Base-by-base conservation (phyloP, 64 coral and sea anemone genomes). In the Cladopsammia gracilis region DNA sequence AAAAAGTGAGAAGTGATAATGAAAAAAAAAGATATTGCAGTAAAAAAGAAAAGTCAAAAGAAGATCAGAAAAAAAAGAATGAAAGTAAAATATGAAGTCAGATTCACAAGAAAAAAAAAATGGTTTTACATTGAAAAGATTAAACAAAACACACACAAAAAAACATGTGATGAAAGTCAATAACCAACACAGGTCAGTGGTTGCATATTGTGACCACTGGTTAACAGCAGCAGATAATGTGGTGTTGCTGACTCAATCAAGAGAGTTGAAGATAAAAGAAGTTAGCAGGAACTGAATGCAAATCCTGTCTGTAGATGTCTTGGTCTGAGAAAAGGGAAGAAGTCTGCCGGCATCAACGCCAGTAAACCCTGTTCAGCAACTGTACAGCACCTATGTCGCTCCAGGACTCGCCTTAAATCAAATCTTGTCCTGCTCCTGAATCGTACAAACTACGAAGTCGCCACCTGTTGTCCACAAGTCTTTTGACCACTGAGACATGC, bases 81-180 rank as follows among this genome's bases (percentile, higher is more conserved):
- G 53, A 62, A 58, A 85, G 58, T 65, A 73, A 70, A 86, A 44
- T 25, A 69, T 83, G 68, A 75, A 44, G 14, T 71, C 64, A 87
- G 42, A 87, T 73, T 93, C 25, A 86, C 80, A 84, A 68, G 18
- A 84, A 84, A 80, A 82, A 80, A 82, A 34, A 49, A 52, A 77
- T 54, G 43, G 46, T 48, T 64, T 65, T 10, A 7, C 64, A 43
- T 83, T 83, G 43, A 83, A 65, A 83, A 64, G 13, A 65, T 10
- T 56, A 56, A 70, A 24, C 22, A 34, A 70, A 70, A 70, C n/a
- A n/a, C n/a, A 24, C 42, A 24, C 20, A 26, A 70, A 24, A 70
- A 93, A 93, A 93, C 51, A 61, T 54, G 47, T 58, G 51, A n/a
- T 62, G 46, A 93, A 93, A 93, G 91, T 93, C 81, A 93, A 87